phyloP scores from a whole-genome alignment of 2,113 vertebrate genomes.

The Rhea americana region DNA sequence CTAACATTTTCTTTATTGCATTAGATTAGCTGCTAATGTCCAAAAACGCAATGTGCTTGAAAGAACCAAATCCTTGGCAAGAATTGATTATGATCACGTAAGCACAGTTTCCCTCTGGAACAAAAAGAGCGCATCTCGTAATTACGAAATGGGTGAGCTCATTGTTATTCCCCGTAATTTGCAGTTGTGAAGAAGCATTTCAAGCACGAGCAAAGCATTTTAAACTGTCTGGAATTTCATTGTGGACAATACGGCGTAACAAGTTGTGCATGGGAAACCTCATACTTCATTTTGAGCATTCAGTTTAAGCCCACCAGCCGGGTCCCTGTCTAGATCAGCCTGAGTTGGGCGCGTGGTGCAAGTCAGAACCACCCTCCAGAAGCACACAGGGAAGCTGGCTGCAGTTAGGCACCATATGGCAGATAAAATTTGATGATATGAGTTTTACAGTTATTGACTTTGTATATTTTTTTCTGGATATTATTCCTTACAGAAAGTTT shows the following conservation, averaged over 20 bases:
- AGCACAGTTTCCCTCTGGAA: background rate
- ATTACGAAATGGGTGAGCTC: background rate
- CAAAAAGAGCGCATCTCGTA: background rate
- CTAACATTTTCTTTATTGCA: background rate
- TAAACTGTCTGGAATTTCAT: background rate
- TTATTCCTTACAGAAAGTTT: background rate
- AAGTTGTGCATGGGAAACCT: background rate
- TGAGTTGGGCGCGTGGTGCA: background rate
- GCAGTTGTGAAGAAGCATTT: background rate
- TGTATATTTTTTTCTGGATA: background rate
- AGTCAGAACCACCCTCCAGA: background rate
- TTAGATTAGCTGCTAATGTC: background rate
- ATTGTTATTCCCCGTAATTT: background rate
- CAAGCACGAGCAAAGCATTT: background rate
- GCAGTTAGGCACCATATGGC: background rate
- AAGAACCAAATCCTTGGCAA: background rate
- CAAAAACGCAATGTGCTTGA: background rate
- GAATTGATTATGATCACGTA: background rate
- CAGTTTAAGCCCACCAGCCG: background rate
- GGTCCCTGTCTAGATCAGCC: background rate
- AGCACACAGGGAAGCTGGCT: background rate
- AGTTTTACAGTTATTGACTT: background rate
- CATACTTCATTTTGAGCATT: background rate
- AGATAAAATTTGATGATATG: background rate
- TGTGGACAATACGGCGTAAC: background rate